Evolutionary conservation across 2,797 vertebrate species (phyloP), one percentile per base, ranked within the genome.

Genomic region (Melanotaenia maccullochi): DNA sequence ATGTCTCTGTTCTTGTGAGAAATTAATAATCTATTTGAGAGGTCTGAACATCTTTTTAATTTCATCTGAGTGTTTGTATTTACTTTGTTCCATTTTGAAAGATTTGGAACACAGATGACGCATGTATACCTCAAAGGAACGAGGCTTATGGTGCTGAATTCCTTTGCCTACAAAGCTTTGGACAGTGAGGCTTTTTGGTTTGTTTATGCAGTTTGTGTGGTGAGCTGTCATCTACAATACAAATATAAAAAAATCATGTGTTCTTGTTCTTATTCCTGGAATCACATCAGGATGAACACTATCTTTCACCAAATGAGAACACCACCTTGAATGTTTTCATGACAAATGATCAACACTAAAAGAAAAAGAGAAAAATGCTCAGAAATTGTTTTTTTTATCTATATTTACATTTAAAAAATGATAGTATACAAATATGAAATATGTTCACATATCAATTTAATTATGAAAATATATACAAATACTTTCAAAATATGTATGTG

Each of bases 161-260:
- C 52, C 38, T 68, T 49, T 14, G 65, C 59, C 54, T 58, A 42
- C 33, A 18, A n/a, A 6, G 25, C 35, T 12, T 58, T 38, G 40
- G 52, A 58, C 52, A 38, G 24, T 28, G 35, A 52, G 44, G 52
- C 55, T 67, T 66, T 40, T 40, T 73, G 61, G 65, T 28, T 68
- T 68, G 36, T 60, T 38, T 36, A 40, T 75, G 47, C 32, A 8
- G 60, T 57, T 33, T 68, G 56, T 58, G 11, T 28, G 42, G 12
- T 38, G 12, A 65, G 33, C 30, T 18, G 18, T 25, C 14, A 35
- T 59, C 57, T 18, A 38, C 18, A 36, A 25, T 11, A 59, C n/a
- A 51, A 47, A 68, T 38, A 40, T 14, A 57, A 14, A 44, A 44
- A 58, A 18, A 25, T 36, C 9, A 0, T 38, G 7, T 3, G 4